These are phyloP conservation scores for Cheirogaleus major DNA, from an alignment of 2,797 vertebrate species.

Conservation along the genomic window DNA sequence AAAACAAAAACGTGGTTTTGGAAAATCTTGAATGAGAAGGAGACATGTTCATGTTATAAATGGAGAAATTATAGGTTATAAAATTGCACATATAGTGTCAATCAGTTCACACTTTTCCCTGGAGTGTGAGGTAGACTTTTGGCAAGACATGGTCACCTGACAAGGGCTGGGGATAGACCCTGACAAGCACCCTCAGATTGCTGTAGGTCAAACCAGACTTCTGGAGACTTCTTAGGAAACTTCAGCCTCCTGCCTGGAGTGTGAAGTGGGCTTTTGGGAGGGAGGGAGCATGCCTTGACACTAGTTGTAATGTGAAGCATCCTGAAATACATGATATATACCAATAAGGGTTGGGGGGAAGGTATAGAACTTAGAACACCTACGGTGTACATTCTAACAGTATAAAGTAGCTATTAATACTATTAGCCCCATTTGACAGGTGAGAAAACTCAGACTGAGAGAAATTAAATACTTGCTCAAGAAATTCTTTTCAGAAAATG, in stretches of 20 bases:
- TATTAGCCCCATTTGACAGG: neutral
- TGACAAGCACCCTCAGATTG: neutral
- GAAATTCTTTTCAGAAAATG: neutral
- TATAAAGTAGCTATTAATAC: neutral
- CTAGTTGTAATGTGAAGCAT: neutral
- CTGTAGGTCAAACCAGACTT: neutral
- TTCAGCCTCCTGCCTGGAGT: neutral
- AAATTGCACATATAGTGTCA: neutral
- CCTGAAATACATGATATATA: neutral
- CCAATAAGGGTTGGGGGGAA: neutral
- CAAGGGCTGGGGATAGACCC: neutral
- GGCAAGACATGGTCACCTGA: neutral
- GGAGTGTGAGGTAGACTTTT: neutral
- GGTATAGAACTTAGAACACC: neutral
- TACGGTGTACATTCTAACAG: neutral
- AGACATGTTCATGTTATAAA: neutral
- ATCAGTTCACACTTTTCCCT: neutral
- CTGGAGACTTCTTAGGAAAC: neutral
- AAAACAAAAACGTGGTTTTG: neutral
- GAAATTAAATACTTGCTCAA: neutral
- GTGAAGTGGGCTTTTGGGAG: neutral
- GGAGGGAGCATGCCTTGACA: no score
- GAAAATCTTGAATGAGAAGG: neutral
- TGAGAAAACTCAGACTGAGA: neutral
- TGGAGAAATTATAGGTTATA: neutral